These are phyloP conservation scores for Chironomus tentans DNA, from an alignment of 2,888 invertebrate genomes.

Conservation along the genomic window DNA sequence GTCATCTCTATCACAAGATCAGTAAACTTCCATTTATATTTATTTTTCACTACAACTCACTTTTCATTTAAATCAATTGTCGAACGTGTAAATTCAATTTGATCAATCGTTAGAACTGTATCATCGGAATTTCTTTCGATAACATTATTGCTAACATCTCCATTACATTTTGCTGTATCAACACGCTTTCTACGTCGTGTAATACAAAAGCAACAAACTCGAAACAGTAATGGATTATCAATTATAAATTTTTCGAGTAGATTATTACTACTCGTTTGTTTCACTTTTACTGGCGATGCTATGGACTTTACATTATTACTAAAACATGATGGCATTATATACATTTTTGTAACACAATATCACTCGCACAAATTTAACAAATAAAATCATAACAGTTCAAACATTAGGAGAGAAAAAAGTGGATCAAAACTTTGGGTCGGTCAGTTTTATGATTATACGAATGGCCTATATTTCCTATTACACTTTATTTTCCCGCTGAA, in stretches of 20 bases:
- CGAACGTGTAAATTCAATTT: constrained; percentile 9
- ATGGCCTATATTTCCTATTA: constrained; percentile 19
- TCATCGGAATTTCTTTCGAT: neutral
- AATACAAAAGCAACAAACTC: constrained; percentile 16
- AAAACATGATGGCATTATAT: constrained; percentile 19
- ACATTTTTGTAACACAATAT: neutral
- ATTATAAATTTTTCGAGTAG: neutral
- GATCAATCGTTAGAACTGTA: constrained; percentile 6
- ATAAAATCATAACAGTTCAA: neutral
- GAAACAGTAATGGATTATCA: constrained; percentile 18
- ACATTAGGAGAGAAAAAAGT: neutral
- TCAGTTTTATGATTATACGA: constrained; percentile 13
- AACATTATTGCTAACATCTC: neutral
- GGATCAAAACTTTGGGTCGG: constrained; percentile 13
- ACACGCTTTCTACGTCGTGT: constrained; percentile 13
- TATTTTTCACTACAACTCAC: constrained; percentile 1
- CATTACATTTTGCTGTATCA: constrained; percentile 16
- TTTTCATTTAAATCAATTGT: neutral
- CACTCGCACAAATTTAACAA: neutral
- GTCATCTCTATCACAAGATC: neutral
- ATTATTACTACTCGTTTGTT: neutral
- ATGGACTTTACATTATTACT: neutral
- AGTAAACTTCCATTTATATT: neutral
- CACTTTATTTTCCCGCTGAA: neutral
- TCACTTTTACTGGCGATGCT: neutral